Conservation (phyloP, 2,797 vertebrate genomes). For the Poecilia velifera region DNA sequence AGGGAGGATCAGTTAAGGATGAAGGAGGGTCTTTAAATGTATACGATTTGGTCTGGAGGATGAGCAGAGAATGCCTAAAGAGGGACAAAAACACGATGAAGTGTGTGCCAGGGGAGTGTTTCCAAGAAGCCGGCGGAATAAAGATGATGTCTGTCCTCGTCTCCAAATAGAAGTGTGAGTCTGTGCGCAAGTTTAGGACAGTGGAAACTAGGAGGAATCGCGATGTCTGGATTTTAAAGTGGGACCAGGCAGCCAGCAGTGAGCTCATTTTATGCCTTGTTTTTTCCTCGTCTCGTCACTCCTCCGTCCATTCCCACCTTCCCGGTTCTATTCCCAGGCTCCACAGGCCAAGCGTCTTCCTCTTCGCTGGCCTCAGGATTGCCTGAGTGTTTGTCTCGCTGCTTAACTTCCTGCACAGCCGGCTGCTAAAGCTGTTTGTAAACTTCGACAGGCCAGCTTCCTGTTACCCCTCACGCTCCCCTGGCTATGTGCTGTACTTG, state of each 20-base stretch:
- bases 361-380: slow-evolving; percentile 54
- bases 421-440: slow-evolving; percentile 68
- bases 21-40: slow-evolving; percentile 52
- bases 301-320: slow-evolving; percentile 27
- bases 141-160: slow-evolving; percentile 60
- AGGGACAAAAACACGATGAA: slow-evolving; percentile 39
- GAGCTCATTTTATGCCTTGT: slow-evolving; percentile 68
- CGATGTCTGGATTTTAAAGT: slow-evolving; percentile 65
- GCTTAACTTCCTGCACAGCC: slow-evolving; percentile 43
- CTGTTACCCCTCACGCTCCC: slow-evolving; percentile 34
- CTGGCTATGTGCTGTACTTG: slow-evolving; percentile 2
- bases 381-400: slow-evolving; percentile 52
- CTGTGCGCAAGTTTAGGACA: slow-evolving; percentile 59
- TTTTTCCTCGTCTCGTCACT: slow-evolving; percentile 29
- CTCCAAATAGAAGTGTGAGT: slow-evolving; percentile 61
- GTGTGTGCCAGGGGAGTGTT: slow-evolving; percentile 42
- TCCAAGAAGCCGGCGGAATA: slow-evolving; percentile 54
- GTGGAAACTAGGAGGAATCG: slow-evolving; percentile 71
- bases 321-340: slow-evolving; percentile 71
- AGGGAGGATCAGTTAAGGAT: slow-evolving; percentile 42
- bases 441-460: slow-evolving; percentile 65
- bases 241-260: slow-evolving; percentile 52
- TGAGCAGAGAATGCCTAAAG: slow-evolving; percentile 46
- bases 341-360: slow-evolving; percentile 72
- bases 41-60: slow-evolving; percentile 42